These are phyloP conservation scores for Scopus umbretta DNA, from an alignment of 2,113 vertebrate genomes.

Conservation along the genomic window DNA sequence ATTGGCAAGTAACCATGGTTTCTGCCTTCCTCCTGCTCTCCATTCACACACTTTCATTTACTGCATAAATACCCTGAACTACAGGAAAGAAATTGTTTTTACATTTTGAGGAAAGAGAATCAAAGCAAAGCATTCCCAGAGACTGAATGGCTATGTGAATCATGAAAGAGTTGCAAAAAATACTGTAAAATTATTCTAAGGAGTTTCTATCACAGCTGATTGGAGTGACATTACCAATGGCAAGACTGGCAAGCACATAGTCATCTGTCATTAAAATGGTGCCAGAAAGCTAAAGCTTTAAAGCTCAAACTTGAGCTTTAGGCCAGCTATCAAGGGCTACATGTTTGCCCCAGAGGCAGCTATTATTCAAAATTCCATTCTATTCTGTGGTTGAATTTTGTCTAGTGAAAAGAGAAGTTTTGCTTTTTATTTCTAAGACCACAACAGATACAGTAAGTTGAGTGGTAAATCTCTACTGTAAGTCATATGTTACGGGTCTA, in stretches of 20 bases:
- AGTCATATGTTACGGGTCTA: neutral
- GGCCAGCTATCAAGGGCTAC: neutral
- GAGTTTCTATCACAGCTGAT: neutral
- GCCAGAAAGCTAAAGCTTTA: neutral
- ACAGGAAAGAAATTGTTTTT: neutral
- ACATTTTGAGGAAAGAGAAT: neutral
- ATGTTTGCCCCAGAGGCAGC: neutral
- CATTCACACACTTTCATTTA: neutral
- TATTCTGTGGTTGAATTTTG: neutral
- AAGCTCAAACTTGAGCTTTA: neutral
- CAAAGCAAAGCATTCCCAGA: neutral
- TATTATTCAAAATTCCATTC: neutral
- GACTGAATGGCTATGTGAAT: neutral
- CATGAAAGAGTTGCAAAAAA: neutral
- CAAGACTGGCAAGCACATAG: neutral
- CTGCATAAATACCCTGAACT: neutral
- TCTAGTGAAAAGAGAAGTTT: neutral
- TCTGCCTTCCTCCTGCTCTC: neutral
- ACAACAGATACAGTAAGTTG: neutral
- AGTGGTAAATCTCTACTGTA: neutral
- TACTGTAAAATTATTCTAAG: neutral
- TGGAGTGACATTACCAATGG: neutral
- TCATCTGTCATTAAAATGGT: neutral
- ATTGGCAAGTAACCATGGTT: slow-evolving; percentile 5
- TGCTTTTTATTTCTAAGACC: neutral